phyloP scores from a whole-genome alignment of 2,888 invertebrate species.

The Brachyopa scutellaris region DNA sequence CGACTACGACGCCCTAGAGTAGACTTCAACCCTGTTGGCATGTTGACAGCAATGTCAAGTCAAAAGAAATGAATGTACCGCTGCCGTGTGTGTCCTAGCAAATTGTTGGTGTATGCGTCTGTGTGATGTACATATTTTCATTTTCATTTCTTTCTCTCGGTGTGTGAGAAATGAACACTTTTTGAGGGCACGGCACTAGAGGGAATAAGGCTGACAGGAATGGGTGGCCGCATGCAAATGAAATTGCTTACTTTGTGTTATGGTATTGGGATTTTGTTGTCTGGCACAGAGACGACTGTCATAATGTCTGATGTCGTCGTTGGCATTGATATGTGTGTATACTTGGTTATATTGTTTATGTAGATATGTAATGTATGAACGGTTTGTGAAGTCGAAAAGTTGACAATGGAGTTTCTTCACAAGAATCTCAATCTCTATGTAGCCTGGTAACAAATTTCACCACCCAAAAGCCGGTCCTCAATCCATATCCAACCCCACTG shows the following conservation, averaged over 20 bases:
- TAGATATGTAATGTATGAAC: not conserved
- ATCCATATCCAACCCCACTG: conserved; percentile 23
- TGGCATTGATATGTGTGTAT: conserved; percentile 54
- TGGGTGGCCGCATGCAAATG: conserved; percentile 71
- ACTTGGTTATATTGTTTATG: not conserved
- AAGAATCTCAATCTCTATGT: conserved; percentile 15
- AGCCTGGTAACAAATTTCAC: conserved; percentile 30
- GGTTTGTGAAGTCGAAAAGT: conserved; percentile 57
- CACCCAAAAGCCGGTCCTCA: not conserved
- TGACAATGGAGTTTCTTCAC: conserved; percentile 56
- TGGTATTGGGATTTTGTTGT: conserved; percentile 72
- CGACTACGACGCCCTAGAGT: conserved; percentile 71
- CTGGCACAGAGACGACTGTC: conserved; percentile 71
- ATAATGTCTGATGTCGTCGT: conserved; percentile 71
- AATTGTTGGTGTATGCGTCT: conserved; percentile 23
- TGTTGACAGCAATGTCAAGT: conserved; percentile 73
- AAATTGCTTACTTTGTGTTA: conserved; percentile 72
- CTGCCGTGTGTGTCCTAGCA: conserved; percentile 59
- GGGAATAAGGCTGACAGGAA: conserved; percentile 44
- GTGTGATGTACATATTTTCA: conserved; percentile 13
- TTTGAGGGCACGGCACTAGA: conserved; percentile 32
- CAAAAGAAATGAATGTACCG: conserved; percentile 70
- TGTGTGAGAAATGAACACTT: conserved; percentile 39
- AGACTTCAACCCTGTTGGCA: conserved; percentile 71
- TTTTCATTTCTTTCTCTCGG: conserved; percentile 30